Evolutionary conservation across 2,888 invertebrate genomes (phyloP).

Genomic region (Leptinotarsa tumamoca): DNA sequence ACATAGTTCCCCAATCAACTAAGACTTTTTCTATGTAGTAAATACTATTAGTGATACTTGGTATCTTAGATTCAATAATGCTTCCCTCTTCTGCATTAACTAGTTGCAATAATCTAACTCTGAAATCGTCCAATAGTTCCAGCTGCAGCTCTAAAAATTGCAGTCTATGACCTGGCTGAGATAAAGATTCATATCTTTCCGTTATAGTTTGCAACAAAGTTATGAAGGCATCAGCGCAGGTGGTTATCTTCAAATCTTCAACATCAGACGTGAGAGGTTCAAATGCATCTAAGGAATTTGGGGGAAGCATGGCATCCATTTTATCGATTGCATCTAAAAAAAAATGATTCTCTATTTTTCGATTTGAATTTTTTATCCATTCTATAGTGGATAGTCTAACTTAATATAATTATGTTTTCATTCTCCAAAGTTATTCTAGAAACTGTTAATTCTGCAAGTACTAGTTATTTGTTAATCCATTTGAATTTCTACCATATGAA

Average conservation of each 20-base stretch:
- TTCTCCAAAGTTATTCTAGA: too few species aligned
- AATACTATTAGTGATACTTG: constrained; percentile 80
- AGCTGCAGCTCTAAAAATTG: constrained; percentile 91
- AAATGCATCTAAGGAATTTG: constrained; percentile 75
- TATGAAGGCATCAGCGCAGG: constrained; percentile 90
- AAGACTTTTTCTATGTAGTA: constrained; percentile 79
- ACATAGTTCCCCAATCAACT: constrained; percentile 81
- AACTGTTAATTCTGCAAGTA: too few species aligned
- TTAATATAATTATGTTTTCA: too few species aligned
- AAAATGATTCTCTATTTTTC: not conserved
- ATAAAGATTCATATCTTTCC: constrained; percentile 84
- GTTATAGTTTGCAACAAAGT: constrained; percentile 87
- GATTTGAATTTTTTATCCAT: too few species aligned
- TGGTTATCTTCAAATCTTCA: constrained; percentile 83
- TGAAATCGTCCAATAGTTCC: constrained; percentile 87
- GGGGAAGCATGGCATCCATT: constrained; percentile 86
- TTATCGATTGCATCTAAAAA: constrained; percentile 85
- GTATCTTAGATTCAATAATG: constrained; percentile 71
- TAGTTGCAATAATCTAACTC: constrained; percentile 87
- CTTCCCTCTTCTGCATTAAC: constrained; percentile 73
- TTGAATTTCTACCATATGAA: too few species aligned
- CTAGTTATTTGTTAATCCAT: too few species aligned
- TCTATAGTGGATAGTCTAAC: too few species aligned
- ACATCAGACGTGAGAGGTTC: constrained; percentile 73
- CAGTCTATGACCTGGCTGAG: constrained; percentile 87